These are phyloP conservation scores for Chalcis sispes DNA, from an alignment of 2,888 invertebrate species.

Conservation along the genomic window DNA sequence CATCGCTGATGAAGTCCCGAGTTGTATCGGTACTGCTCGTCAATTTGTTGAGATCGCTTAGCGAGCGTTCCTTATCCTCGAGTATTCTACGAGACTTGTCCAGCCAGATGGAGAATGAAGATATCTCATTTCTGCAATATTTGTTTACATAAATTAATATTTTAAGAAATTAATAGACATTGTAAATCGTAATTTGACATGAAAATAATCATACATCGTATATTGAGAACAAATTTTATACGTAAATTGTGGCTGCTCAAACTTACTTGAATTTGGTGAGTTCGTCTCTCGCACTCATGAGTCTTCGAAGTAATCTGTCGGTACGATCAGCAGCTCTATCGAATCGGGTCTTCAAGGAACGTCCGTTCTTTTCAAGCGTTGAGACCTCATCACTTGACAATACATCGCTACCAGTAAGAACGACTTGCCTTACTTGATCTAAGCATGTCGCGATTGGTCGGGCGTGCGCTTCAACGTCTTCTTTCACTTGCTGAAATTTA, in stretches of 20 bases:
- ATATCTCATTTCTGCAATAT: conserved; percentile 84
- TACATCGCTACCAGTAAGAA: conserved; percentile 93
- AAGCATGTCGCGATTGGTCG: conserved; percentile 89
- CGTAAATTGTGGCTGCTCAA: too few relatives aligned
- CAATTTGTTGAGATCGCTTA: conserved; percentile 86
- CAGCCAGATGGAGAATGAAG: conserved; percentile 90
- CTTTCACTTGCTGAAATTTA: conserved; percentile 85
- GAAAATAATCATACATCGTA: background rate
- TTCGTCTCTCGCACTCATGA: conserved; percentile 90
- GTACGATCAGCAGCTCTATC: conserved; percentile 89
- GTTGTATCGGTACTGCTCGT: conserved; percentile 87
- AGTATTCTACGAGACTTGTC: conserved; percentile 86
- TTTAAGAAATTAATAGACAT: background rate
- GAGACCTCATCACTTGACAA: conserved; percentile 94
- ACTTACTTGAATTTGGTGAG: conserved; percentile 87
- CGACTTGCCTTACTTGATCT: conserved; percentile 93
- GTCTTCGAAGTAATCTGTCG: conserved; percentile 85
- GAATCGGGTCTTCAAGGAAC: conserved; percentile 88
- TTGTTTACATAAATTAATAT: background rate
- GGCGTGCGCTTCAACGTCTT: conserved; percentile 91
- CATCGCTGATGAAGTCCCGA: conserved; percentile 92
- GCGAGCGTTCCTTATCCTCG: conserved; percentile 90
- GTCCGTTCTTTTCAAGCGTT: conserved; percentile 90
- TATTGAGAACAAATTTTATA: background rate
- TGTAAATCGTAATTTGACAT: background rate